These are phyloP conservation scores for Nesoenas mayeri DNA, from an alignment of 2,113 vertebrate species.

Conservation along the genomic window DNA sequence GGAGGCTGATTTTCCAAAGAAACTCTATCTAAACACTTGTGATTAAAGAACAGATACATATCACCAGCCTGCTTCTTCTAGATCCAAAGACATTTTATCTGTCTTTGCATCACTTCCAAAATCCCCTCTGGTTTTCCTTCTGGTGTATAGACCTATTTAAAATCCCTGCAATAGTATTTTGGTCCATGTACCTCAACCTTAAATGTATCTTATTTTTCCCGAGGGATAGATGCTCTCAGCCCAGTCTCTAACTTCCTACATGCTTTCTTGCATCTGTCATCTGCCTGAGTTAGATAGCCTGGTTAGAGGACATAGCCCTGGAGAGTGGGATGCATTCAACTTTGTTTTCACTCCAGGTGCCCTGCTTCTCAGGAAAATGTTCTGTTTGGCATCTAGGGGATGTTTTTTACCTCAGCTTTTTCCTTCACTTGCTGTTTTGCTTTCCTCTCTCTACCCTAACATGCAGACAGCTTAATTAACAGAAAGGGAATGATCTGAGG, in stretches of 20 bases:
- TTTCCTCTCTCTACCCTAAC: background rate
- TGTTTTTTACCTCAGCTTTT: background rate
- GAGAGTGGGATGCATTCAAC: background rate
- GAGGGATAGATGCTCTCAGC: background rate
- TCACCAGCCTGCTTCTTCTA: background rate
- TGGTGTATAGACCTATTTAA: background rate
- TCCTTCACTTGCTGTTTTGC: background rate
- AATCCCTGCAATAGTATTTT: background rate
- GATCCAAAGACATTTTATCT: background rate
- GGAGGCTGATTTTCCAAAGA: background rate
- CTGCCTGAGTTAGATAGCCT: background rate
- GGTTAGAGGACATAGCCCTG: background rate
- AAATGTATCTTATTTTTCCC: background rate
- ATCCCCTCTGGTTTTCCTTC: background rate
- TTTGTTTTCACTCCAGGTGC: background rate
- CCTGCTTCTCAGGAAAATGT: background rate
- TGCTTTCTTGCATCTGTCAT: background rate
- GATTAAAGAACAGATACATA: background rate
- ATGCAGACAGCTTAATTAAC: background rate
- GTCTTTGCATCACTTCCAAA: background rate
- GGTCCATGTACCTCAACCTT: background rate
- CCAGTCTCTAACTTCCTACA: background rate
- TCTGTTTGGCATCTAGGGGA: background rate
- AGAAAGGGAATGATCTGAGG: constrained; percentile 11
- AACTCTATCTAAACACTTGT: background rate